Base-by-base conservation (phyloP, 2,888 invertebrate species). In the Orthonevra nobilis region DNA sequence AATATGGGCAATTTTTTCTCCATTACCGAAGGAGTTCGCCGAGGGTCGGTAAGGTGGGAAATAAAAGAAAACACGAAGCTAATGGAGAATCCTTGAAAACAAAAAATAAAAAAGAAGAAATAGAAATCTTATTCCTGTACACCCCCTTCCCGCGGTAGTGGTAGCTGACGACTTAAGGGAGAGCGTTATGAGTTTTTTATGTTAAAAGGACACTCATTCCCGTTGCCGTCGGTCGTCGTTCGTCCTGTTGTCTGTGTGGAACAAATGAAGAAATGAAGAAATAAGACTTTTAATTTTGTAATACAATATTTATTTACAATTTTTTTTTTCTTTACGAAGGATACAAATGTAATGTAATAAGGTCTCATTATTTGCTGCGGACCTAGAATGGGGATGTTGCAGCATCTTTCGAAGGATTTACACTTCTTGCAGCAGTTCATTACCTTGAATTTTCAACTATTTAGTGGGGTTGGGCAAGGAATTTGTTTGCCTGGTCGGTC, bases 401-500 rank as follows among this genome's bases (percentile, higher is more conserved):
- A 34, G 60, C 36, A 61, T 60, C 66, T 48, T 54, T 66, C 17
- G 63, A 50, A 81, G 81, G 83, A 82, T 83, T 85, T 84, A 58
- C 83, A 83, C 82, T 82, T 72, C 70, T 70, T 83, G 77, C 83
- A 82, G 82, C 86, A 86, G 87, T 85, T 86, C 86, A 86, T 87
- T 87, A 87, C 83, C 63, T 81, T 82, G 83, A 84, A 85, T 87
- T 87, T 86, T 83, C 87, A 86, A 85, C 83, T 84, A 61, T 79
- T 68, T 73, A 73, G 26, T 15, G 36, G 30, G 17, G 34, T 40
- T 52, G 61, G 44, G 46, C 40, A 48, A 10, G 46, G 58, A 77
- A 77, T 72, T 73, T 79, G 73, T 79, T 66, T 50, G 56, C 20
- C 46, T 28, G n/a, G n/a, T n/a, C n/a, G n/a, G n/a, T n/a, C n/a